These are phyloP conservation scores for Apodemus agrarius DNA, from an alignment of 2,797 vertebrate species.

Conservation along the genomic window DNA sequence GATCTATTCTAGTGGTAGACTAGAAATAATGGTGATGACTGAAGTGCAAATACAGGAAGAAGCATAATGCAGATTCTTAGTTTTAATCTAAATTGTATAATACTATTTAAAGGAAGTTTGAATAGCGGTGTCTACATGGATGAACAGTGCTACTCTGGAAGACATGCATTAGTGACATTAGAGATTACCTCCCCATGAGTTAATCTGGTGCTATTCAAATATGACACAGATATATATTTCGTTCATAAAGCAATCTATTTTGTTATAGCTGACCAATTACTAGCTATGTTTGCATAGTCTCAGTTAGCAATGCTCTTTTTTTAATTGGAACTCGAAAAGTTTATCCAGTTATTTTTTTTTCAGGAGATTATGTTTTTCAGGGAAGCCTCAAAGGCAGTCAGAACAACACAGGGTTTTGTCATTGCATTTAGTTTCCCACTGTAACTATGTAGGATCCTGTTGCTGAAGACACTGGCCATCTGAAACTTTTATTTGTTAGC, in stretches of 20 bases:
- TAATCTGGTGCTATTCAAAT: neutral
- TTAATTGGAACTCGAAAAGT: conserved; percentile 4
- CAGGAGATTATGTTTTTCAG: neutral
- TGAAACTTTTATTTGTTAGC: neutral
- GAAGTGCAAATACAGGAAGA: neutral
- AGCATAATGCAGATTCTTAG: neutral
- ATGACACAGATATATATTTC: conserved; percentile 16
- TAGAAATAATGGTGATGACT: neutral
- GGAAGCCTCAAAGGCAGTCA: neutral
- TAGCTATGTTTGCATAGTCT: neutral
- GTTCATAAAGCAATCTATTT: neutral
- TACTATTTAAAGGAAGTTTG: neutral
- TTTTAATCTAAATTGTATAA: neutral
- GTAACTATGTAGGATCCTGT: neutral
- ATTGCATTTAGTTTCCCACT: neutral
- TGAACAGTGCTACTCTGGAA: neutral
- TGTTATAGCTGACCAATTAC: conserved; percentile 20
- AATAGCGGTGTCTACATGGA: neutral
- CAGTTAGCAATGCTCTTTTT: neutral
- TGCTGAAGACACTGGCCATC: neutral
- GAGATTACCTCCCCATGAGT: neutral
- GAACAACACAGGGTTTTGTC: neutral
- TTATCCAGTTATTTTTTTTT: neutral
- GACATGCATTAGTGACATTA: neutral
- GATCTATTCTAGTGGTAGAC: neutral